Base-by-base conservation (phyloP, 2,797 vertebrate genomes). In the Euphonia xanthogaster region DNA sequence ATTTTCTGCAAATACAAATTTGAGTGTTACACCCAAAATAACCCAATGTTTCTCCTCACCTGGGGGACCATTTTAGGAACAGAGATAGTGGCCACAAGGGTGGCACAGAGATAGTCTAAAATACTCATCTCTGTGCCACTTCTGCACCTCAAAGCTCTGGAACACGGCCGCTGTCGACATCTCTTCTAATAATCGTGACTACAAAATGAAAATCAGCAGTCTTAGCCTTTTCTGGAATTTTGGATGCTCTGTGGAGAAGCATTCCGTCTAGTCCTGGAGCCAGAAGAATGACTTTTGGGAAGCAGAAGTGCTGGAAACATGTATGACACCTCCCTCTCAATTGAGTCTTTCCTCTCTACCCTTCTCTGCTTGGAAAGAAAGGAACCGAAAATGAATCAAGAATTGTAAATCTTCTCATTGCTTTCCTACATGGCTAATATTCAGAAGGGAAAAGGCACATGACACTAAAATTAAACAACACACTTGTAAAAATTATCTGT, bases 321-420 rank as follows among this genome's bases (percentile, higher is more conserved):
- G 0, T 4, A n/a, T 2, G 1, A 6, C 13, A 27, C 23, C 22
- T 45, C 5, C 31, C 10, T 42, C 2, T 1, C 40, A 53, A 16
- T 9, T 57, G 12, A 1, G 4, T 5, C 3, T 16, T 58, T 86
- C 48, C 33, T 62, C 6, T 50, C 44, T 77, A 51, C 1, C 8
- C 14, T 62, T 25, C 15, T 55, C 37, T 31, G 11, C 22, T 65
- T 39, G 48, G 28, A 73, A 65, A 21, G 7, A 54, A 77, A 28
- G 14, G 10, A 86, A 35, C 9, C 3, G 53, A 15, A 20, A 57
- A 33, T 19, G 3, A 80, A 57, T 1, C 25, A 77, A 58, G 42
- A 72, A 30, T 10, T 22, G 12, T 12, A 72, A 53, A 84, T 55
- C 21, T 40, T 44, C 21, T n/a, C 31, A 9, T 6, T 66, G 19